Conservation (phyloP, 2,797 vertebrate species). For the Anguilla obscura region DNA sequence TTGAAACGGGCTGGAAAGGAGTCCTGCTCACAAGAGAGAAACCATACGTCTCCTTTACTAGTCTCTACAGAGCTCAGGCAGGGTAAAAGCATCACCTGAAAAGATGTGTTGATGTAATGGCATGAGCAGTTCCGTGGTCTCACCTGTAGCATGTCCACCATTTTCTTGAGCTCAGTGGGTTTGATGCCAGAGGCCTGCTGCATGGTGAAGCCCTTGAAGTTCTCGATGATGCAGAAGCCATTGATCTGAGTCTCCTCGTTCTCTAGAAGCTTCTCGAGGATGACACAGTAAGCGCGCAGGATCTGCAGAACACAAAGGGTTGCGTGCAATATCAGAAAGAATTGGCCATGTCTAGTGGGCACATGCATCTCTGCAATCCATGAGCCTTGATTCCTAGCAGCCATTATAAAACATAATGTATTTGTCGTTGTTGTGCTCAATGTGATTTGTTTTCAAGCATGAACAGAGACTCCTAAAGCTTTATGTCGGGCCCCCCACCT, state of each 20-base stretch:
- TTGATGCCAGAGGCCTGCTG: constrained; percentile 94
- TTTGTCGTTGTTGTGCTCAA: background rate
- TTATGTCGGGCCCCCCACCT: constrained; percentile 63
- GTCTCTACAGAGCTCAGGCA: background rate
- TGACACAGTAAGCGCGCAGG: constrained; percentile 92
- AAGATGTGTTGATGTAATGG: background rate
- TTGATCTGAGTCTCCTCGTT: constrained; percentile 98
- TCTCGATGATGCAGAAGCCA: constrained; percentile 94
- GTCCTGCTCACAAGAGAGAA: constrained; percentile 70
- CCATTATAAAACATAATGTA: background rate
- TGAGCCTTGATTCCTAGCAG: background rate
- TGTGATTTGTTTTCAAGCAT: background rate
- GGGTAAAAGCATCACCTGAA: background rate
- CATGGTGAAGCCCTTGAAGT: constrained; percentile 97
- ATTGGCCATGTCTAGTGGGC: background rate
- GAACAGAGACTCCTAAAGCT: background rate
- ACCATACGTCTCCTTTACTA: background rate
- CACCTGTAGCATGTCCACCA: constrained; percentile 99
- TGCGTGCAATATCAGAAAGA: background rate
- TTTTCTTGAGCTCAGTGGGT: constrained; percentile 92
- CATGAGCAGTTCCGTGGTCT: constrained; percentile 33
- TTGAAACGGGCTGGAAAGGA: constrained; percentile 97
- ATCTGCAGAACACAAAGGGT: constrained; percentile 71
- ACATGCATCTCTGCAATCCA: background rate
- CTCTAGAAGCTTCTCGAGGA: constrained; percentile 92